Percentiles rank a stretch among this genome's conserved stretches.
Conservation (phyloP, 2,888 invertebrate species). For the Erannis defoliaria region DNA sequence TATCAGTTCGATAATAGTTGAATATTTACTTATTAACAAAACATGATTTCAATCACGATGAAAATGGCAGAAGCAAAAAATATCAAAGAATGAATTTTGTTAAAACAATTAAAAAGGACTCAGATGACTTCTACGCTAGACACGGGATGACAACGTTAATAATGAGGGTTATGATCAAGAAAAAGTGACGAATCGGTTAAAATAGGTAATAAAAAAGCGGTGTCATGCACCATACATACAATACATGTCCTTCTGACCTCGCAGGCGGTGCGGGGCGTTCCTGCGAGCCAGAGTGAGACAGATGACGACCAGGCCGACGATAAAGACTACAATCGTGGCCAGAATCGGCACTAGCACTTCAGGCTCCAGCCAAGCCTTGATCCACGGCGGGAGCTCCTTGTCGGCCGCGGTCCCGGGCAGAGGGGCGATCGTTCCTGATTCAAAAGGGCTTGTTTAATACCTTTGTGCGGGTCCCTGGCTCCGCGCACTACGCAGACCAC, state of each 20-base stretch:
- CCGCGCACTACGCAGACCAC: constrained; percentile 97
- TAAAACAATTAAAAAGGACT: constrained; percentile 44
- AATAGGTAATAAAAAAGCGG: constrained; percentile 63
- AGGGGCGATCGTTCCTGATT: constrained; percentile 93
- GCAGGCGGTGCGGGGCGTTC: constrained; percentile 92
- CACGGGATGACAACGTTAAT: constrained; percentile 18
- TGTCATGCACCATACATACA: constrained; percentile 89
- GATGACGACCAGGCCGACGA: constrained; percentile 96
- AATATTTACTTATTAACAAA: too few species aligned
- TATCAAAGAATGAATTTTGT: constrained; percentile 58
- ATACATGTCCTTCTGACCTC: constrained; percentile 92
- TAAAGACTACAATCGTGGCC: constrained; percentile 95
- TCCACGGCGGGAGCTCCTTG: constrained; percentile 89
- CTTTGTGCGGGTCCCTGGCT: constrained; percentile 94
- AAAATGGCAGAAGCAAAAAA: constrained; percentile 55
- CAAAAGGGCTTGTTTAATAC: constrained; percentile 78
- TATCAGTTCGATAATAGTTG: too few species aligned
- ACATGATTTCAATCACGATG: constrained; percentile 16
- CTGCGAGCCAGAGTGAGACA: constrained; percentile 95
- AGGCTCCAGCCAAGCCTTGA: constrained; percentile 95
- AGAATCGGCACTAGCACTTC: constrained; percentile 96
- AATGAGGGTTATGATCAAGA: constrained; percentile 3
- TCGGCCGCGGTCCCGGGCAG: constrained; percentile 87
- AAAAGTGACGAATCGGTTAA: constrained; percentile 35
- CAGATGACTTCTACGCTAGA: constrained; percentile 36